Evolutionary conservation across 2,888 invertebrate species (phyloP).

Genomic region (Ochropleura leucogaster): DNA sequence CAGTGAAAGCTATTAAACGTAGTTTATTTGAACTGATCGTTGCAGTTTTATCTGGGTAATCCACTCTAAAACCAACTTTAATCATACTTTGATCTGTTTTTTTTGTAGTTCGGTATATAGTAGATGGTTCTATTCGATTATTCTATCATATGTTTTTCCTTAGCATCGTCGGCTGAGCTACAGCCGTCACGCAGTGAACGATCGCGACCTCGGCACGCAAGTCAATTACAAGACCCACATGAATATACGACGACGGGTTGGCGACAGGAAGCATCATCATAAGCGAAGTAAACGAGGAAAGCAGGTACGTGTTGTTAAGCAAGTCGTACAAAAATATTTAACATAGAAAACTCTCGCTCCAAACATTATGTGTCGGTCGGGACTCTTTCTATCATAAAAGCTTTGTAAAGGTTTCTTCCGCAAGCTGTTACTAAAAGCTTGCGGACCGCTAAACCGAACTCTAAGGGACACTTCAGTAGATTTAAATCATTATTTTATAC

Average conservation of each 20-base stretch:
- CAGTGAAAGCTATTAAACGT: not conserved
- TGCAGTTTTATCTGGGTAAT: not conserved
- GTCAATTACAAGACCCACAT: conserved; percentile 97
- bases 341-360: not conserved
- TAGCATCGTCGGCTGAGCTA: conserved; percentile 97
- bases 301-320: conserved; percentile 89
- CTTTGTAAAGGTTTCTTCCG: no score
- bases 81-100: not conserved
- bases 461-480: no score
- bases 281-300: conserved; percentile 96
- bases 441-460: no score
- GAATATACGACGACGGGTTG: conserved; percentile 96
- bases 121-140: not conserved
- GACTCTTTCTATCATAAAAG: no score
- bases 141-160: conserved; percentile 64
- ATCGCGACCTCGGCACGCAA: conserved; percentile 96
- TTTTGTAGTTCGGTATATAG: not conserved
- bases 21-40: not conserved
- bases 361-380: no score
- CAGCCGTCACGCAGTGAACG: conserved; percentile 97
- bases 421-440: no score
- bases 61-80: not conserved
- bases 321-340: not conserved
- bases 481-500: no score
- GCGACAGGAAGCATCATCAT: conserved; percentile 95